Conservation (phyloP, 2,797 vertebrate species). For the Cirrhinus molitorella region DNA sequence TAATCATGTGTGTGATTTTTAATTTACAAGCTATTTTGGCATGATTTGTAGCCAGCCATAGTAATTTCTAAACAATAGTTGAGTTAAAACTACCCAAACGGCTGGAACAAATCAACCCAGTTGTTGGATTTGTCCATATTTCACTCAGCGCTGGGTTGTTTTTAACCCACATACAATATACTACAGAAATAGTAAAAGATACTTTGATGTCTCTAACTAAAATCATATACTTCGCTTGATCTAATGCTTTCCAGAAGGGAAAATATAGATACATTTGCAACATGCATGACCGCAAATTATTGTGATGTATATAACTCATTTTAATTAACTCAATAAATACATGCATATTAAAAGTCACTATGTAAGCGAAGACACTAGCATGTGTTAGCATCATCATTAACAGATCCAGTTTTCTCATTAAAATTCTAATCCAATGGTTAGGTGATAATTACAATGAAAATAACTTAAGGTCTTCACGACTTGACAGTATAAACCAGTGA, state of each 20-base stretch:
- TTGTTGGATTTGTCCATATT: too few species aligned
- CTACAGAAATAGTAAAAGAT: too few species aligned
- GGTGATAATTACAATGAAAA: conserved; percentile 35
- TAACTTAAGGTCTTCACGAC: not conserved
- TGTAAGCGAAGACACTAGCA: not conserved
- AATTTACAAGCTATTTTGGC: too few species aligned
- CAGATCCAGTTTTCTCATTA: not conserved
- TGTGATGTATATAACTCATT: not conserved
- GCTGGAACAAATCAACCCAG: too few species aligned
- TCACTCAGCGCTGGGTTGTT: too few species aligned
- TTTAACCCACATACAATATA: not conserved
- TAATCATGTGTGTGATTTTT: too few species aligned
- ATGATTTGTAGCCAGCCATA: too few species aligned
- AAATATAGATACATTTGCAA: not conserved
- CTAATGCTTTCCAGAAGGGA: not conserved
- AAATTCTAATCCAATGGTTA: conserved; percentile 10
- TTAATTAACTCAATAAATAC: conserved; percentile 2
- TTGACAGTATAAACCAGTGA: conserved; percentile 27
- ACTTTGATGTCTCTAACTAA: not conserved
- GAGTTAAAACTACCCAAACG: too few species aligned
- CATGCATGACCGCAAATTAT: not conserved
- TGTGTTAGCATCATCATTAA: not conserved
- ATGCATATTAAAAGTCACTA: not conserved
- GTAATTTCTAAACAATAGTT: too few species aligned
- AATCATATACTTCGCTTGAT: not conserved